A percentile compares a stretch with the other conserved stretches of the same genome.
Evolutionary conservation across 2,888 invertebrate genomes (phyloP).

Genomic region (Nipponacmea schrenckii): DNA sequence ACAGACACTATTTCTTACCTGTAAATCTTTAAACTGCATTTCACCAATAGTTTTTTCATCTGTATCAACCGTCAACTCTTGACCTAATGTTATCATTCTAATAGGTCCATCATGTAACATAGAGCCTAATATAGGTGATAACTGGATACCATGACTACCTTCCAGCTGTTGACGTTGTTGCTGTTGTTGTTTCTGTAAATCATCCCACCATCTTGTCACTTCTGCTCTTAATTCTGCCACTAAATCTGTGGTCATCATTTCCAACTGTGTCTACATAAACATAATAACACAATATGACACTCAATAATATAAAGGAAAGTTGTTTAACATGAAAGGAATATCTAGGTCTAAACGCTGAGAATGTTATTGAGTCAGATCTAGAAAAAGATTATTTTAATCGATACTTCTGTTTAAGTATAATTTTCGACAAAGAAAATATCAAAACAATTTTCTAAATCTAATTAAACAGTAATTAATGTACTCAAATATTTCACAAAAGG

Average conservation of each 20-base stretch:
- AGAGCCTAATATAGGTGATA: slow-evolving; percentile 75
- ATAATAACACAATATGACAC: background rate
- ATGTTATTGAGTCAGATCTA: too few relatives aligned
- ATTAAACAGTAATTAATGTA: too few relatives aligned
- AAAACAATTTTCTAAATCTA: too few relatives aligned
- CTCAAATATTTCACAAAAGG: too few relatives aligned
- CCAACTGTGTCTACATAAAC: slow-evolving; percentile 74
- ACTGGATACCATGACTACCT: slow-evolving; percentile 42
- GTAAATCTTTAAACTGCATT: slow-evolving; percentile 93
- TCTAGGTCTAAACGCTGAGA: too few relatives aligned
- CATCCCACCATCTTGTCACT: slow-evolving; percentile 95
- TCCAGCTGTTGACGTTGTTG: slow-evolving; percentile 50
- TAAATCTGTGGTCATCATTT: slow-evolving; percentile 85
- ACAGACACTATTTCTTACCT: slow-evolving; percentile 70
- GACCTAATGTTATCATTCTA: slow-evolving; percentile 88
- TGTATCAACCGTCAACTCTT: slow-evolving; percentile 90
- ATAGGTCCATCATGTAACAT: slow-evolving; percentile 85
- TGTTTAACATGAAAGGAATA: too few relatives aligned
- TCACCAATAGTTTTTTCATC: slow-evolving; percentile 91
- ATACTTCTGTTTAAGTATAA: too few relatives aligned
- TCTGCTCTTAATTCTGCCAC: slow-evolving; percentile 92
- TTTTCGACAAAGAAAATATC: too few relatives aligned
- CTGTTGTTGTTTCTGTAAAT: slow-evolving; percentile 61
- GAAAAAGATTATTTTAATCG: too few relatives aligned
- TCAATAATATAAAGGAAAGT: too few relatives aligned